phyloP scores from a whole-genome alignment of 2,888 invertebrate species.

The Xestia ashworthii region DNA sequence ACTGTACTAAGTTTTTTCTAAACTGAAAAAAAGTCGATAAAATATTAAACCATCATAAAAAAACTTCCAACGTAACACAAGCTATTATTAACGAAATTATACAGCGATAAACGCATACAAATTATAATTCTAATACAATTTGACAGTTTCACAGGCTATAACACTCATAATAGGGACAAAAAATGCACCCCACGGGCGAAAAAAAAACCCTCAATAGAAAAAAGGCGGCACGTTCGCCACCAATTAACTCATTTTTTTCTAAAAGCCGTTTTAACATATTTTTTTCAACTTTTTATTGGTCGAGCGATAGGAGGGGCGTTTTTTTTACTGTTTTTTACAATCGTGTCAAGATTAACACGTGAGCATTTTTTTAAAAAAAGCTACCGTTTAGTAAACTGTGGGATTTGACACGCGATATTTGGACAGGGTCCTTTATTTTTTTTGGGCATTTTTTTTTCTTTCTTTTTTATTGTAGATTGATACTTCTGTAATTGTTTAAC shows the following conservation, averaged over 20 bases:
- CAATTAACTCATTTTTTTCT: slow-evolving; percentile 86
- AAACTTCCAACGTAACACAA: slow-evolving; percentile 17
- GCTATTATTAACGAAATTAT: slow-evolving; percentile 71
- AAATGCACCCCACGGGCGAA: slow-evolving; percentile 83
- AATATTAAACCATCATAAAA: slow-evolving; percentile 18
- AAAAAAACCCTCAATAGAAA: slow-evolving; percentile 72
- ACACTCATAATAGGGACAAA: slow-evolving; percentile 82
- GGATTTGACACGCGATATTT: slow-evolving; percentile 85
- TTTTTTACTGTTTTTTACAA: slow-evolving; percentile 81
- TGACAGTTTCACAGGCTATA: slow-evolving; percentile 71
- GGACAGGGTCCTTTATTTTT: slow-evolving; percentile 74
- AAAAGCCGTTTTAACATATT: slow-evolving; percentile 76
- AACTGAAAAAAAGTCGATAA: neutral
- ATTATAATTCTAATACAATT: slow-evolving; percentile 84
- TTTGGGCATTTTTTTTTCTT: slow-evolving; percentile 60
- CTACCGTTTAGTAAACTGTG: slow-evolving; percentile 78
- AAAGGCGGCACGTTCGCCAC: slow-evolving; percentile 85
- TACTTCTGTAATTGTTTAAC: slow-evolving; percentile 83
- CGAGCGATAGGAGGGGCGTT: slow-evolving; percentile 81
- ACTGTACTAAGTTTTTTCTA: neutral
- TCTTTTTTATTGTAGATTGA: slow-evolving; percentile 74
- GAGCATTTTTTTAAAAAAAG: slow-evolving; percentile 69
- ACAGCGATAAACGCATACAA: slow-evolving; percentile 76
- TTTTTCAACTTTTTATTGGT: slow-evolving; percentile 85
- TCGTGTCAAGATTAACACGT: slow-evolving; percentile 83